Evolutionary conservation across 2,113 vertebrate species (phyloP), one percentile per base, ranked within the genome.

Genomic region (Ictalurus furcatus): DNA sequence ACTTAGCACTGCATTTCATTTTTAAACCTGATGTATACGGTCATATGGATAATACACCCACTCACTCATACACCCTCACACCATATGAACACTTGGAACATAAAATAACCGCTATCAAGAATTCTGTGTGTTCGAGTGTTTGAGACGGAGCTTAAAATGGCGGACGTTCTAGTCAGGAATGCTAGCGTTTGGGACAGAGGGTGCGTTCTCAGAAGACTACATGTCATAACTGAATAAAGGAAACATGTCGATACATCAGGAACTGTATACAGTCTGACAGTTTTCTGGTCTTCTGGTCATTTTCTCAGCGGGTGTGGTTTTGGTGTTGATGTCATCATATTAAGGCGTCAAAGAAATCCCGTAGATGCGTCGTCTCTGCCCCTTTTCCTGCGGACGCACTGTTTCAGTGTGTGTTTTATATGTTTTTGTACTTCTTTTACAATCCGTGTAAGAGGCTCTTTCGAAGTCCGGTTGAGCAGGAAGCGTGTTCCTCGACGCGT

Each of bases 201-300:
- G 34, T 28, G 40, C 11, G n/a, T 63, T 84, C 58, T 37, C 58
- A 63, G 37, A 37, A 28, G 21, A 40, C 30, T 59, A 58, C 3
- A 4, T 30, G n/a, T 82, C 52, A 34, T 56, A 82, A 58, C n/a
- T 21, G 48, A 56, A 34, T 94, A 94, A 93, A 79, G 11, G 30
- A 56, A 81, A 80, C 96, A 95, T 97, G 95, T 93, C 92, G 94
- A 93, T 94, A 92, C 91, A 93, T 91, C 87, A 90, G 88, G 48
- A 87, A 85, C 93, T 94, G 91, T 92, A 92, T 94, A 94, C 93
- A 94, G 95, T 95, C 94, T 91, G 14, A 96, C 96, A 96, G 95
- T 96, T 96, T 96, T 95, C 94, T 96, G 95, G 95, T 96, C 95
- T 95, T 94, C 94, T 93, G 94, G 92, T 82, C 87, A 91, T 92